phyloP scores from a whole-genome alignment of 2,113 vertebrate genomes.

The Micromys minutus region DNA sequence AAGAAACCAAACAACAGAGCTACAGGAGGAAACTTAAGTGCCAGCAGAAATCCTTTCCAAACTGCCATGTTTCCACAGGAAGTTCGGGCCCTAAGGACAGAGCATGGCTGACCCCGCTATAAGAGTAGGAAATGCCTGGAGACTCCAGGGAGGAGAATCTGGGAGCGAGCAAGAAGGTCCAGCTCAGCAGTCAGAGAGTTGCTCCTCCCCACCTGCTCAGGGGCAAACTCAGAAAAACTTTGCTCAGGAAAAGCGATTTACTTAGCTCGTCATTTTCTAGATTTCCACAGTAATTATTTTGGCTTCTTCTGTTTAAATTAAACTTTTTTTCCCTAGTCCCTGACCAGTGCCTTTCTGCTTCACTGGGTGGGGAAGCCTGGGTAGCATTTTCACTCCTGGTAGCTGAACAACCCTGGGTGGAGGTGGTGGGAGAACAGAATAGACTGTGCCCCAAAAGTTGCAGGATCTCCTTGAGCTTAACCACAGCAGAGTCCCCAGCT shows the following conservation, averaged over 20 bases:
- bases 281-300: conserved; percentile 76
- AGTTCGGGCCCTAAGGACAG: neutral
- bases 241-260: conserved; percentile 59
- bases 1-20: neutral
- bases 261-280: conserved; percentile 72
- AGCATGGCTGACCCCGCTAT: neutral
- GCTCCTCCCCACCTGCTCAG: neutral
- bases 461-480: neutral
- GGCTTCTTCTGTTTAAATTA: conserved; percentile 74
- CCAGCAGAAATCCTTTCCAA: neutral
- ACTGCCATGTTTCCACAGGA: neutral
- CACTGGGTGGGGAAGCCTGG: conserved; percentile 10
- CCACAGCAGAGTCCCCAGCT: neutral
- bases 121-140: neutral
- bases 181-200: neutral
- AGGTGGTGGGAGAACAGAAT: neutral
- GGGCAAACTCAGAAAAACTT: conserved; percentile 20
- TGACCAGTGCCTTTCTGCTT: conserved; percentile 71
- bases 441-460: neutral
- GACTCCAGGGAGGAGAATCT: neutral
- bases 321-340: neutral
- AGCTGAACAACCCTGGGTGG: neutral
- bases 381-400: conserved; percentile 44
- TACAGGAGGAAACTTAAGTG: neutral
- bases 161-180: neutral